Evolutionary conservation across 1,140 invertebrate species (phyloP).

Genomic region (Oreohelix idahoensis): DNA sequence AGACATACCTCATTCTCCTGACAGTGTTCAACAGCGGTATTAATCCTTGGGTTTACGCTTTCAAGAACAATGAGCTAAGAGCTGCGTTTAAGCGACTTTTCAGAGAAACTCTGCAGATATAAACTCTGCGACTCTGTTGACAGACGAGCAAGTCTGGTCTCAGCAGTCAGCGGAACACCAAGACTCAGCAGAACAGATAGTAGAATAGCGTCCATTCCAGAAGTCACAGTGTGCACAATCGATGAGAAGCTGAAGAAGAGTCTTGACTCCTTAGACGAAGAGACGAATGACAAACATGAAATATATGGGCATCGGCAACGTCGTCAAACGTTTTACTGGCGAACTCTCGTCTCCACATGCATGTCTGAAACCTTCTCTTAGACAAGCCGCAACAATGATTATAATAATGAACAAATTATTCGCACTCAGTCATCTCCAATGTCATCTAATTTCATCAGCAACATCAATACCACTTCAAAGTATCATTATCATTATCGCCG

Average conservation of each 20-base stretch:
- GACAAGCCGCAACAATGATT: neutral
- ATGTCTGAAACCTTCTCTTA: neutral
- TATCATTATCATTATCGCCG: slow-evolving; percentile 3
- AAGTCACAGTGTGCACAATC: neutral
- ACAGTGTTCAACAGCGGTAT: slow-evolving; percentile 78
- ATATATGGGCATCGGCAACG: neutral
- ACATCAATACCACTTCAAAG: neutral
- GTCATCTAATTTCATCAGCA: slow-evolving; percentile 3
- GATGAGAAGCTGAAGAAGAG: slow-evolving; percentile 16
- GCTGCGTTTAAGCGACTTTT: slow-evolving; percentile 76
- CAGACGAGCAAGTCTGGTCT: slow-evolving; percentile 15
- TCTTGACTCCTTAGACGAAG: neutral
- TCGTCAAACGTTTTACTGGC: neutral
- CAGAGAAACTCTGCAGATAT: slow-evolving; percentile 27
- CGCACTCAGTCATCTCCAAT: neutral
- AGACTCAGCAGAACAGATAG: slow-evolving; percentile 32
- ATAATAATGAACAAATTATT: neutral
- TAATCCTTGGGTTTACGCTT: slow-evolving; percentile 82
- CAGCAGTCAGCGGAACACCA: slow-evolving; percentile 19
- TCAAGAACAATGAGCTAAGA: slow-evolving; percentile 79
- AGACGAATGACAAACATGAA: neutral
- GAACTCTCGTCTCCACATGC: neutral
- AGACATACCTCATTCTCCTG: slow-evolving; percentile 76
- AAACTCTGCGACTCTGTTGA: neutral
- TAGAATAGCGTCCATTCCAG: neutral